These are phyloP conservation scores for Mastacembelus armatus DNA, from an alignment of 2,797 vertebrate genomes.

Conservation along the genomic window DNA sequence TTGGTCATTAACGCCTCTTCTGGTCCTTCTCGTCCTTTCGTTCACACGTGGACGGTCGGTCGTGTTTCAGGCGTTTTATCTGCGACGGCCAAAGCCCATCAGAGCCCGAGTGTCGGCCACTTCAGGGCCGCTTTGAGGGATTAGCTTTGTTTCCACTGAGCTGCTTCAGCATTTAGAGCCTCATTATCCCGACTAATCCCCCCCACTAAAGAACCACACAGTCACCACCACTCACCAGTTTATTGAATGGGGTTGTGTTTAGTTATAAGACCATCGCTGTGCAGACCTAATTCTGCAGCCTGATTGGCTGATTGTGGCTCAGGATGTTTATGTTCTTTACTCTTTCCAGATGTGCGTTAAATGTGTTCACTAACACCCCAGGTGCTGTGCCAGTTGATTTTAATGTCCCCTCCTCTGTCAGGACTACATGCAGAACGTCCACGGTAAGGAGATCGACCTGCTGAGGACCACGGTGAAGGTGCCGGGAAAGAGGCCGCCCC, in stretches of 20 bases:
- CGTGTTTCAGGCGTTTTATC: constrained; percentile 6
- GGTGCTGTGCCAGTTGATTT: no score
- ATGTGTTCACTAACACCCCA: no score
- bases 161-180: background rate
- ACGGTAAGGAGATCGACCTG: constrained; percentile 96
- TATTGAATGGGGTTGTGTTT: no score
- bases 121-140: constrained; percentile 55
- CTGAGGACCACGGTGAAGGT: constrained; percentile 98
- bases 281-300: background rate
- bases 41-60: constrained; percentile 3
- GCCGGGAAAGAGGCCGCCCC: constrained; percentile 93
- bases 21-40: constrained; percentile 9
- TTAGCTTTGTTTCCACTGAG: constrained; percentile 50
- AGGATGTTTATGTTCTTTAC: background rate
- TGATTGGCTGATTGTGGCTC: background rate
- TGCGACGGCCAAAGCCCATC: constrained; percentile 39
- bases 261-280: no score
- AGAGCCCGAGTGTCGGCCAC: constrained; percentile 31
- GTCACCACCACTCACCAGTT: no score
- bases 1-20: constrained; percentile 41
- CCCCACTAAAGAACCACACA: background rate
- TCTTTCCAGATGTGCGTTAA: background rate
- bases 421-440: constrained; percentile 99
- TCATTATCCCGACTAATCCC: constrained; percentile 20
- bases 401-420: constrained; percentile 65